Base-by-base conservation (phyloP, 2,888 invertebrate genomes). In the Petrolisthes cinctipes region DNA sequence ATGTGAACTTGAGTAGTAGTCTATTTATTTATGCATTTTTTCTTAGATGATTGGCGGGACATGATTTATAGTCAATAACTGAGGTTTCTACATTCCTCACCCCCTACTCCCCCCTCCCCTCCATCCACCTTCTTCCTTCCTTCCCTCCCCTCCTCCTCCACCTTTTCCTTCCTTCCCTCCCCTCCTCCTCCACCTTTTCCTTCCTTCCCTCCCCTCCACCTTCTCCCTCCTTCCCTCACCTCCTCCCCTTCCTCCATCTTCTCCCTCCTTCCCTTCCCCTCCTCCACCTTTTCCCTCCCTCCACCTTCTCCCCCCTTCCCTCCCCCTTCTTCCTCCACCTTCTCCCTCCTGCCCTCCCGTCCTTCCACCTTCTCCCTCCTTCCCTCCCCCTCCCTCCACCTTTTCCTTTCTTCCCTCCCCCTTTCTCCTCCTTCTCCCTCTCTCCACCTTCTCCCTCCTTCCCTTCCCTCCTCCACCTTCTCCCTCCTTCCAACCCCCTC, bases 121-220 rank as follows among this genome's bases (percentile, higher is more conserved):
- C n/a, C 68, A 11, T 66, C 51, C 61, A 61, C 82, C n/a, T 11
- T 61, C 23, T 82, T 82, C 81, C 23, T n/a, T 53, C 54, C 73
- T n/a, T 68, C 20, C 23, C 17, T 23, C 37, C 3, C n/a, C 20
- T 20, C 37, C 61, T 61, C 57, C 3, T 5, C 66, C 23, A 61
- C 61, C 56, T 2, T 9, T 61, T 57, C 4, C 23, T 37, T 66
- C 4, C 53, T 54, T 83, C 1, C 51, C 4, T 83, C 2, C 23
- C 73, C 53, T 54, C 20, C n/a, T 53, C 37, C 17, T 71, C 57
- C 20, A n/a, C 37, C 57, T 71, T 82, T 20, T 75, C 17, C 20
- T 20, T 71, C 17, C 51, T 5, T 2, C 37, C 20, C 17, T 83
- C n/a, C 61, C 71, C n/a, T n/a, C 6, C 20, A 7, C 54, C 54